phyloP scores from a whole-genome alignment of 2,888 invertebrate genomes.

The Choristoneura rosaceana region DNA sequence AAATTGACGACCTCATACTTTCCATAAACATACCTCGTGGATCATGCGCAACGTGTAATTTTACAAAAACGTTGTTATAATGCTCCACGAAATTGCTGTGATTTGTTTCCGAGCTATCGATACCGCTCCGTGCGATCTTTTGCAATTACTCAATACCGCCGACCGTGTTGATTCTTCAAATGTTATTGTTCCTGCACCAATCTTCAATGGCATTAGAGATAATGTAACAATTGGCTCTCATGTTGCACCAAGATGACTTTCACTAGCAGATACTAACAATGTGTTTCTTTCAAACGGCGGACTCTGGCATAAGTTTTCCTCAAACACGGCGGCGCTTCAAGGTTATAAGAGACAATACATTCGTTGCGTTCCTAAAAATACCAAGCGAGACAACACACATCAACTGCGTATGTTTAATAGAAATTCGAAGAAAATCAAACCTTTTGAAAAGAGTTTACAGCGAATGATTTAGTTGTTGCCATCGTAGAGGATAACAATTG shows the following conservation, averaged over 20 bases:
- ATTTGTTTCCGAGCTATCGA: conserved; percentile 73
- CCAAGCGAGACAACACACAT: conserved; percentile 6
- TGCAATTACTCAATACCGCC: conserved; percentile 73
- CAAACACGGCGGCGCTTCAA: conserved; percentile 13
- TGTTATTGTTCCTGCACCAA: conserved; percentile 54
- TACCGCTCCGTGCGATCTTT: conserved; percentile 60
- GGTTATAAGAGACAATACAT: conserved; percentile 38
- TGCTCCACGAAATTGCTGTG: conserved; percentile 76
- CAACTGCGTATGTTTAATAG: neutral
- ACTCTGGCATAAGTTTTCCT: conserved; percentile 32
- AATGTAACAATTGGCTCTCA: conserved; percentile 35
- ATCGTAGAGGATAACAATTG: neutral
- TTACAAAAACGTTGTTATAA: conserved; percentile 78
- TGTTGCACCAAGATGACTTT: conserved; percentile 41
- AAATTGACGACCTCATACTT: conserved; percentile 61
- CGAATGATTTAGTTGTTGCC: neutral
- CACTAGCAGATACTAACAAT: conserved; percentile 36
- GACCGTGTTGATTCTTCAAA: conserved; percentile 70
- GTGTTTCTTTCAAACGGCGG: conserved; percentile 35
- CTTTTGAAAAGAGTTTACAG: neutral
- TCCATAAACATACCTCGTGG: conserved; percentile 73
- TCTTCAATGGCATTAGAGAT: conserved; percentile 43
- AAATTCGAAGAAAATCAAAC: conserved; percentile 11
- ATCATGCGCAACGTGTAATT: conserved; percentile 70
- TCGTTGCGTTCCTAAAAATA: conserved; percentile 33